Percentiles rank a stretch among this genome's conserved stretches.
Evolutionary conservation across 2,113 vertebrate genomes (phyloP).

Genomic region (Prinia subflava): DNA sequence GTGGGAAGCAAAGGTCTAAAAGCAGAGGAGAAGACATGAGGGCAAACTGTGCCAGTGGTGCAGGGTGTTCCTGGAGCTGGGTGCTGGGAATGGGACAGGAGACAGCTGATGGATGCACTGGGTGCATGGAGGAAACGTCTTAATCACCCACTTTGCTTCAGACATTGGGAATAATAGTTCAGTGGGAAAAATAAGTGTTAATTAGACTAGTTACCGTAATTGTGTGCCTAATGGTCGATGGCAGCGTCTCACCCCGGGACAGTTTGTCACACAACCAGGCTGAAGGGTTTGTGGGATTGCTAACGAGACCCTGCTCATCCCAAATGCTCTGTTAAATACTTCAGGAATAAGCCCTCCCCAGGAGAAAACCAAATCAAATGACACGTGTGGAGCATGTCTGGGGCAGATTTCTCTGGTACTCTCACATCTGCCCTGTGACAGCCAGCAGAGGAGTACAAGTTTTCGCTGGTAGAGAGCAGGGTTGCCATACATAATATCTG

Average conservation of each 20-base stretch:
- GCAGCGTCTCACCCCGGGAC: not conserved
- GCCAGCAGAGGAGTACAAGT: not conserved
- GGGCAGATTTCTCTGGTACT: not conserved
- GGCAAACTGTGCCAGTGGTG: not conserved
- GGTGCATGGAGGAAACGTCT: not conserved
- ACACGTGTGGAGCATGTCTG: not conserved
- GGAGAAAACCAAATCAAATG: constrained; percentile 4
- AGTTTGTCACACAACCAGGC: not conserved
- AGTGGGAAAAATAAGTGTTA: not conserved
- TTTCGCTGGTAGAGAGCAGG: not conserved
- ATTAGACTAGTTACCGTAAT: constrained; percentile 30
- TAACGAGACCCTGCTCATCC: constrained; percentile 35
- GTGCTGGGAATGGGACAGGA: not conserved
- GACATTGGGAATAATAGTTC: not conserved
- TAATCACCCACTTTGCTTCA: not conserved
- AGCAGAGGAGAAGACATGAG: not conserved
- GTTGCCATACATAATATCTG: not conserved
- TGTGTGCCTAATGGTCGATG: not conserved
- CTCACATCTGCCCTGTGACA: not conserved
- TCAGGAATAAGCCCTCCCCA: not conserved
- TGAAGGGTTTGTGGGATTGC: not conserved
- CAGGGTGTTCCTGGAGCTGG: not conserved
- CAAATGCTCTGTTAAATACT: not conserved
- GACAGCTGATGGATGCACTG: not conserved
- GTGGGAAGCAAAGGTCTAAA: not conserved